Base-by-base conservation (phyloP, 1,140 invertebrate species). In the Copidosoma floridanum region DNA sequence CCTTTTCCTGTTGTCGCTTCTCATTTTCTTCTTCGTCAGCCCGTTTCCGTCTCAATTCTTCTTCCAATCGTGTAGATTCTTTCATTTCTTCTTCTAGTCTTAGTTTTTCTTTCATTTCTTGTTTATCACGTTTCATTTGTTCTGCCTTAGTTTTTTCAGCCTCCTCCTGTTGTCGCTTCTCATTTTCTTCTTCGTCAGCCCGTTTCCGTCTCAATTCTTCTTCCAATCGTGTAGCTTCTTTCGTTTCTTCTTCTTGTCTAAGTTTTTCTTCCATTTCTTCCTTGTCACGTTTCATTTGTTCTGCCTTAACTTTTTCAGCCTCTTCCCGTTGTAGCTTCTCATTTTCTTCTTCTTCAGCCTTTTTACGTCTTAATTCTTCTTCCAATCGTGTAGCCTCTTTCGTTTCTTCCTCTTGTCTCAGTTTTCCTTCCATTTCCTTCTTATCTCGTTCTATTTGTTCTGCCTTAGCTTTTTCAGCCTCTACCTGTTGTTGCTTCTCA, bases 81-180 rank as follows among this genome's bases (percentile, higher is more conserved):
- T n/a, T n/a, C n/a, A n/a, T n/a, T n/a, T 44, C 21, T 7, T 41
- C 2, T 24, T 10, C 16, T 41, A n/a, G 14, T 5, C 20, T 65
- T 55, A 38, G 40, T 29, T 56, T 67, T 53, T 53, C 57, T 50
- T 21, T 51, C 64, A 50, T 66, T 61, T 38, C 24, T 24, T 43
- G 57, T 68, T 63, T 55, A 48, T 61, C 65, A 53, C 32, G 35
- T 14, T 38, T 12, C 59, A 44, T 54, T 40, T 58, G 16, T 40
- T 64, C 44, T 48, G 52, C 37, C 29, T 21, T 23, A n/a, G 50
- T 51, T 11, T 62, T 41, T 24, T 50, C 38, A 37, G 52, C 51
- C n/a, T 58, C 43, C n/a, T 56, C 10, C 1, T 11, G 35, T 7
- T 21, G 2, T 12, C 20, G 29, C 32, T 37, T 44, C 14, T 43